Percentiles rank a stretch among this genome's conserved stretches.
phyloP scores from a whole-genome alignment of 2,113 vertebrate species.

The Capricornis sumatraensis region DNA sequence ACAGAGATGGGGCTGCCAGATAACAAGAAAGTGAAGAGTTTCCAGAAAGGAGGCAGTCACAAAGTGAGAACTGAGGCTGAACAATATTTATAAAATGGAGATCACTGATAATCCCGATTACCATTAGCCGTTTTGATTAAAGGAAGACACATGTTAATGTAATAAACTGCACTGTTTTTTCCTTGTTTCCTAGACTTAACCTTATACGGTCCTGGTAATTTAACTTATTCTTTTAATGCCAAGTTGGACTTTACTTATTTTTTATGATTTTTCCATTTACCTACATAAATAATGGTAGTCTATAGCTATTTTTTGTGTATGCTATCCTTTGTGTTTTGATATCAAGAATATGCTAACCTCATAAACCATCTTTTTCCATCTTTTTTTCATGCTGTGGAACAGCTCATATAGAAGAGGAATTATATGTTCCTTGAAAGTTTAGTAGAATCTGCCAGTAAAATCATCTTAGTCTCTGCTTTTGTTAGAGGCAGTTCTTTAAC shows the following conservation, averaged over 20 bases:
- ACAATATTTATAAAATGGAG: background rate
- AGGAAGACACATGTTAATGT: background rate
- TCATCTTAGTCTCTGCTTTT: background rate
- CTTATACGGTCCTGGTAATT: background rate
- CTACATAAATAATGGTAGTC: background rate
- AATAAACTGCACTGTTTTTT: background rate
- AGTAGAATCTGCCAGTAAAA: background rate
- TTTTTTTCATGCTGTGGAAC: background rate
- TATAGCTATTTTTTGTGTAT: background rate
- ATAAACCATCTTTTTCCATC: background rate
- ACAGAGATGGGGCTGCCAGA: background rate
- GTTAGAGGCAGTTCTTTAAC: background rate
- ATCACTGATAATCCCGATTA: background rate
- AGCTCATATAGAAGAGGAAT: background rate
- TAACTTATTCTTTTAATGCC: background rate
- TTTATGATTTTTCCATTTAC: background rate
- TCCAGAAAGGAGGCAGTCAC: background rate
- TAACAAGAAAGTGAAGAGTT: background rate
- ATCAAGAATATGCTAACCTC: background rate
- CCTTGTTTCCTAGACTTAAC: background rate
- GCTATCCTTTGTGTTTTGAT: background rate
- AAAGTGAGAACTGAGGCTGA: background rate
- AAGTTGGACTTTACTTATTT: background rate
- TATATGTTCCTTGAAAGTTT: background rate
- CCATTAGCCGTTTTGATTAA: background rate